Evolutionary conservation across 30 jellyfish, hydroid and myxozoan genomes (phyloP).

Genomic region (Aurelia sp.): DNA sequence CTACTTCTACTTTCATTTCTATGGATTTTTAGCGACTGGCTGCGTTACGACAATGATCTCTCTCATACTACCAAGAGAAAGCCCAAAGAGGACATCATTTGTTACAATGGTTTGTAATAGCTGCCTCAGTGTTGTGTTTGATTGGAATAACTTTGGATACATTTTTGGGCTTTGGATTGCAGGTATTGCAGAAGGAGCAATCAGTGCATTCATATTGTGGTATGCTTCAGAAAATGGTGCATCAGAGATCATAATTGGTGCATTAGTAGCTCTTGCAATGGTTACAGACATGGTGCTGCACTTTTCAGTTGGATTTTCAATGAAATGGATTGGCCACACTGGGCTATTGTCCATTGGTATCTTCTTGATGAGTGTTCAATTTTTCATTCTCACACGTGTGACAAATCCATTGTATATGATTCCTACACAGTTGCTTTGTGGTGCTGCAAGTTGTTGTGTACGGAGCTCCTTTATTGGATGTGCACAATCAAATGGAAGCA

Average conservation of each 20-base stretch:
- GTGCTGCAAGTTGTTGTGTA: slow-evolving; percentile 58
- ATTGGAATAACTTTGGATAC: slow-evolving; percentile 54
- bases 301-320: slow-evolving; percentile 68
- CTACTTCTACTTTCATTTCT: slow-evolving; percentile 72
- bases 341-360: slow-evolving; percentile 69
- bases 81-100: slow-evolving; percentile 40
- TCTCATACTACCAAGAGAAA: slow-evolving; percentile 45
- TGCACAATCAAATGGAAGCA: slow-evolving; percentile 42
- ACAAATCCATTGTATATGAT: slow-evolving; percentile 43
- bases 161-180: slow-evolving; percentile 63
- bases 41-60: slow-evolving; percentile 54
- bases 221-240: slow-evolving; percentile 70
- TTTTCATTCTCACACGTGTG: slow-evolving; percentile 44
- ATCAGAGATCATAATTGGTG: slow-evolving; percentile 59
- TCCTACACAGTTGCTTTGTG: slow-evolving; percentile 66
- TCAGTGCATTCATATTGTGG: slow-evolving; percentile 71
- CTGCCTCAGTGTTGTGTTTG: slow-evolving; percentile 43
- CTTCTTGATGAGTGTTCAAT: slow-evolving; percentile 56
- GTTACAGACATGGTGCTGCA: slow-evolving; percentile 70
- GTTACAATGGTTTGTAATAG: slow-evolving; percentile 33
- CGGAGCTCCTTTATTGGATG: slow-evolving; percentile 56
- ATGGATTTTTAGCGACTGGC: slow-evolving; percentile 75
- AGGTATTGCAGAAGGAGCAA: slow-evolving; percentile 70
- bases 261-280: slow-evolving; percentile 56
- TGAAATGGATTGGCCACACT: slow-evolving; percentile 78